Evolutionary conservation across 2,113 vertebrate species (phyloP), one percentile per base, ranked within the genome.

Genomic region (Galbula dea): DNA sequence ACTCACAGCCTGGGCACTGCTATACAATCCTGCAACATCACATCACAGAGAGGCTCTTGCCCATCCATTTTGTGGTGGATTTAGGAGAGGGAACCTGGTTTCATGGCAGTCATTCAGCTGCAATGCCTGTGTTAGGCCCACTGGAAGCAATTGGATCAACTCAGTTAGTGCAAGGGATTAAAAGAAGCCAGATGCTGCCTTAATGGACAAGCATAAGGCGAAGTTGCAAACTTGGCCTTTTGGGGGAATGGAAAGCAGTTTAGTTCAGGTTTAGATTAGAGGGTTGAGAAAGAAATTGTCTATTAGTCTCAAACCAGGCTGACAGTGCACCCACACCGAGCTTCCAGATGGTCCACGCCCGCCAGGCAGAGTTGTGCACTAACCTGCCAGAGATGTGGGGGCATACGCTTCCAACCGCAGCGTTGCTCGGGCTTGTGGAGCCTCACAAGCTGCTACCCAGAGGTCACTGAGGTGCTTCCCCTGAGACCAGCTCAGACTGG

Each of bases 181-280:
- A 95, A 95, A 71, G 75, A 46, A 83, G 84, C 90, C 94, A 92
- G 92, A 81, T 96, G 90, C 83, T 90, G 32, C 63, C 55, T 90
- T 94, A 92, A 90, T 92, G 94, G 93, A 63, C 61, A 83, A 83
- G 59, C 92, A 73, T 83, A 94, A 71, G 83, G 88, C 10, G 2
- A 83, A 97, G 88, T 74, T 83, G 83, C 86, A 90, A 81, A 89
- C 80, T 86, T 81, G 83, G 74, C 83, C 88, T 95, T 80, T 75
- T 79, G 92, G 90, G 88, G 63, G 74, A 94, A 88, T n/a, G 54
- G 84, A 89, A 91, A 95, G 87, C 89, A 48, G 78, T 90, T 95
- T 91, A 79, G 45, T 79, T 86, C 83, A 90, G 83, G 85, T 95
- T 96, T 34, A 26, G 63, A 66, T 93, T 79, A 80, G 78, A 88